These are phyloP conservation scores for Hirundichthys speculiger DNA, from an alignment of 2,113 vertebrate genomes.

Conservation along the genomic window DNA sequence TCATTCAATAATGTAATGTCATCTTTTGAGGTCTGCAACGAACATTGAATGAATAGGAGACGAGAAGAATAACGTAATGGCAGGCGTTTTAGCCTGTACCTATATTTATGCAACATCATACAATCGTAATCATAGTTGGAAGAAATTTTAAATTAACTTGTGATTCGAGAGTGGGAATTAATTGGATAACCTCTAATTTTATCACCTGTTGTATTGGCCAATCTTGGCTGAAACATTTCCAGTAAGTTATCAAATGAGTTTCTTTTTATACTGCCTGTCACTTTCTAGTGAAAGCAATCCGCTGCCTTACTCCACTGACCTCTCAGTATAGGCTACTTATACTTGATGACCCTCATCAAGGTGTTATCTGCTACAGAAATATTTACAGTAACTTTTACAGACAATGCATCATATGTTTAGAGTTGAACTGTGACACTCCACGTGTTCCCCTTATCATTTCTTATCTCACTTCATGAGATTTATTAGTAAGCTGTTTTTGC, in stretches of 20 bases:
- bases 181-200: background rate
- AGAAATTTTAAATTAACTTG: background rate
- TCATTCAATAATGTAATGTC: background rate
- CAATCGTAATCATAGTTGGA: background rate
- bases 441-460: constrained; percentile 37
- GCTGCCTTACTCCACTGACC: constrained; percentile 46
- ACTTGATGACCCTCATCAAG: constrained; percentile 1
- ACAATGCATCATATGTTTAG: background rate
- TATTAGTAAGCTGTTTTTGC: constrained; percentile 11
- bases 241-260: background rate
- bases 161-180: background rate
- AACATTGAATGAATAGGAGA: too few species aligned
- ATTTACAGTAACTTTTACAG: background rate
- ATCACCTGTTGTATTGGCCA: background rate
- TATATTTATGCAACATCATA: too few species aligned
- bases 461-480: constrained; percentile 33
- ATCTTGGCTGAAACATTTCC: background rate
- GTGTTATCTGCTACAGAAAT: background rate
- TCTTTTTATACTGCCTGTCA: background rate
- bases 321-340: background rate
- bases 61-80: too few species aligned
- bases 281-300: constrained; percentile 11
- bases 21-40: background rate
- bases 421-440: constrained; percentile 27
- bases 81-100: too few species aligned